phyloP scores from a whole-genome alignment of 2,888 invertebrate genomes.

The Nemurella pictetii region DNA sequence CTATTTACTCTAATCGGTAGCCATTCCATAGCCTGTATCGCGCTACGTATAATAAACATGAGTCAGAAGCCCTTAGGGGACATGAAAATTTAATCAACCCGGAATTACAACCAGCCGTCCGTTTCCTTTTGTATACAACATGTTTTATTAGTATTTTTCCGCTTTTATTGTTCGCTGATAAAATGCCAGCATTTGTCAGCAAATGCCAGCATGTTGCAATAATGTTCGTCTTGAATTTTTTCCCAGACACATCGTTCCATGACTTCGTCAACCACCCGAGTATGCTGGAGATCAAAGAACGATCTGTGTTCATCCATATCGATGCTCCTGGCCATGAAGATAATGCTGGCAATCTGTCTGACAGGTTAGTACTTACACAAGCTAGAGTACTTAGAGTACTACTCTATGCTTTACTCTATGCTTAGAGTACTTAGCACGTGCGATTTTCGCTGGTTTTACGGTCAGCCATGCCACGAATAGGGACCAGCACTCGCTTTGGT shows the following conservation, averaged over 20 bases:
- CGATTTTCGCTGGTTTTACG: too few species aligned
- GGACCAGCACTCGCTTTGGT: too few species aligned
- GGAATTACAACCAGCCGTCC: background rate
- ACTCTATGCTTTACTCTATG: too few species aligned
- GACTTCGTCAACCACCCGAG: slow-evolving; percentile 81
- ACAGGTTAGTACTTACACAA: too few species aligned
- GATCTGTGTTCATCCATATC: slow-evolving; percentile 85
- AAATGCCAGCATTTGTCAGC: background rate
- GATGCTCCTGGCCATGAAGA: slow-evolving; percentile 87
- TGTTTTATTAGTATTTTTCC: background rate
- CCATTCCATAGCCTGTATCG: too few species aligned
- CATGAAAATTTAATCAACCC: background rate
- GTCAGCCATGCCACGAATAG: too few species aligned
- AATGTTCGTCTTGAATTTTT: too few species aligned
- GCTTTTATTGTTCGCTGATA: background rate
- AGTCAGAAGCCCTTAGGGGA: background rate
- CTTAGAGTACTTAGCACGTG: too few species aligned
- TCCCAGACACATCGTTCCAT: slow-evolving; percentile 75
- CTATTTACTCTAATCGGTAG: too few species aligned
- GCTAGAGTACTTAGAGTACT: too few species aligned
- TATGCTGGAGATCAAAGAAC: slow-evolving; percentile 81
- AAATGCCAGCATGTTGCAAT: background rate
- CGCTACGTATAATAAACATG: too few species aligned
- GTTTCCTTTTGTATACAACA: background rate
- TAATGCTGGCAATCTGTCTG: slow-evolving; percentile 72